Percentiles rank a stretch among this genome's conserved stretches.
Conservation (phyloP, 1,140 invertebrate species). For the Geopemphigus sp. region DNA sequence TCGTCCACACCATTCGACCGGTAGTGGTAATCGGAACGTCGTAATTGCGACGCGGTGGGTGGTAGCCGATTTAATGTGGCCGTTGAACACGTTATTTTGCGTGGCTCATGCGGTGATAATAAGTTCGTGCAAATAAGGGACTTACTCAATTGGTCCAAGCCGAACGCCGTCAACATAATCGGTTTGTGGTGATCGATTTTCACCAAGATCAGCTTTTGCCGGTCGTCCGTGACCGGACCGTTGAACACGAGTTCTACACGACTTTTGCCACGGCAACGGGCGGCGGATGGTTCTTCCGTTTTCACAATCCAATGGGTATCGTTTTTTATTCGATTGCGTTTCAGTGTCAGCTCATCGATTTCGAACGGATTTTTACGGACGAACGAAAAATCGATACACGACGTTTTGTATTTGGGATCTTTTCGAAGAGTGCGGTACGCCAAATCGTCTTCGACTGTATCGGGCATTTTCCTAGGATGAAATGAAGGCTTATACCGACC, state of each 20-base stretch:
- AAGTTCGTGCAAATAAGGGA: conserved; percentile 3
- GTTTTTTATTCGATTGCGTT: background rate
- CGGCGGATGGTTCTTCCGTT: background rate
- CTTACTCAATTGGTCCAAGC: conserved; percentile 10
- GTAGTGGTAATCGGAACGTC: no score
- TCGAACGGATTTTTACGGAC: background rate
- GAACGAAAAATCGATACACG: background rate
- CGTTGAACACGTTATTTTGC: background rate
- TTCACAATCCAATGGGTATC: conserved; percentile 28
- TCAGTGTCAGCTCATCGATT: background rate
- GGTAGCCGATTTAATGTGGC: no score
- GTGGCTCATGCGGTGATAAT: conserved; percentile 1
- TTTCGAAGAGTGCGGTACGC: conserved; percentile 80
- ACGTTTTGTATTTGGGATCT: conserved; percentile 57
- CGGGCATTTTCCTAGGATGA: conserved; percentile 69
- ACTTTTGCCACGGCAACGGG: background rate
- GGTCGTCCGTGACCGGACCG: background rate
- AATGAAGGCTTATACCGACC: conserved; percentile 62
- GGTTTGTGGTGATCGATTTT: conserved; percentile 16
- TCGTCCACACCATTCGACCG: no score
- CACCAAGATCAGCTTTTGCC: background rate
- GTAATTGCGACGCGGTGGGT: no score
- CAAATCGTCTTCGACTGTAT: conserved; percentile 81
- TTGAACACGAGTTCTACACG: background rate
- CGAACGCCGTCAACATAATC: conserved; percentile 22